These are phyloP conservation scores for Furnarius figulus DNA, from an alignment of 2,113 vertebrate genomes.

Conservation along the genomic window DNA sequence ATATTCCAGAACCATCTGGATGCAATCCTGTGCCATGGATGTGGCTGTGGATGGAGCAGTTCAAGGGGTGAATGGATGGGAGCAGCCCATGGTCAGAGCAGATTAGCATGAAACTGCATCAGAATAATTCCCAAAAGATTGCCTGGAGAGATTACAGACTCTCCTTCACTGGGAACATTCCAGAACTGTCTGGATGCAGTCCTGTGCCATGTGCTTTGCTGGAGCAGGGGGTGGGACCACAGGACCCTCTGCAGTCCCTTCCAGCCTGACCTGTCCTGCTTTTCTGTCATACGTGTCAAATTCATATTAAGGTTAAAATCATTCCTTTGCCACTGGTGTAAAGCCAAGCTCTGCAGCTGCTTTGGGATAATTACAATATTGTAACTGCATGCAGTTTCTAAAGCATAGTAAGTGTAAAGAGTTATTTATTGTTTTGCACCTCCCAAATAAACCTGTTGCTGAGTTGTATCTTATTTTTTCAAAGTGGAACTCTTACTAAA, in stretches of 20 bases:
- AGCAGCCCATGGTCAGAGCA: background rate
- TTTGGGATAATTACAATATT: accelerated
- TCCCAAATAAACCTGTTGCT: background rate
- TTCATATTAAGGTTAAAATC: accelerated
- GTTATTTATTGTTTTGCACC: too few relatives aligned
- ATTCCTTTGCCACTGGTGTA: accelerated
- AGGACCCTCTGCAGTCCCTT: accelerated
- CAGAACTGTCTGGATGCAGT: background rate
- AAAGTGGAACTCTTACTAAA: background rate
- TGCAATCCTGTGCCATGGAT: too few relatives aligned
- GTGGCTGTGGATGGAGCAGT: background rate
- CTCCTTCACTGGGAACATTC: background rate
- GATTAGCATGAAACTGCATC: accelerated
- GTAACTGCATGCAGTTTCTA: background rate
- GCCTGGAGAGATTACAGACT: accelerated
- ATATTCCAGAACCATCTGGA: too few relatives aligned
- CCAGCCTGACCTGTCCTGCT: background rate
- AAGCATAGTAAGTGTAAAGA: background rate
- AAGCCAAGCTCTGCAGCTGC: background rate
- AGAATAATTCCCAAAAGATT: accelerated
- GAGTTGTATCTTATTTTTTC: background rate
- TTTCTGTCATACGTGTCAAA: accelerated
- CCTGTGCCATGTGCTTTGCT: background rate
- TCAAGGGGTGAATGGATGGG: background rate
- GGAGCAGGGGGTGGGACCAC: background rate